Percentiles rank a stretch among this genome's conserved stretches.
These are phyloP conservation scores for Heterodera filipjevi DNA, from an alignment of 2,888 invertebrate species.

Conservation along the genomic window DNA sequence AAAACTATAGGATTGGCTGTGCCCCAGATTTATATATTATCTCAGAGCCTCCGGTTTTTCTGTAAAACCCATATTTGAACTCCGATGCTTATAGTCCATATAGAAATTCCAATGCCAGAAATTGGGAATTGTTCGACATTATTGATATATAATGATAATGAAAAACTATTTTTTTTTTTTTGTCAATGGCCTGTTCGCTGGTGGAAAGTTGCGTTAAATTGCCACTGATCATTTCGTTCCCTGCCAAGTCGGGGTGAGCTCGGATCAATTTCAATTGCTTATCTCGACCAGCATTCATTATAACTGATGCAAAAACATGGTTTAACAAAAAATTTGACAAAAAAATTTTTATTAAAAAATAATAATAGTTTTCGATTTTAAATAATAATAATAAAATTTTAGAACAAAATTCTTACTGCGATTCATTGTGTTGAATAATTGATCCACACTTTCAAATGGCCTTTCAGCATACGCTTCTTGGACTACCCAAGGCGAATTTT, in stretches of 20 bases:
- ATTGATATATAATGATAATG: no score
- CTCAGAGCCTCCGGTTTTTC: no score
- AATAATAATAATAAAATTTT: background rate
- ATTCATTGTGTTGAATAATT: background rate
- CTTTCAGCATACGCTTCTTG: background rate
- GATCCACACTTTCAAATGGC: background rate
- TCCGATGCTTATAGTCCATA: no score
- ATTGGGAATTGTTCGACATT: no score
- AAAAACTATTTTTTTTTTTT: no score
- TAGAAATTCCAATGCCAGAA: no score
- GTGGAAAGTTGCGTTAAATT: background rate
- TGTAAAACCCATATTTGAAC: no score
- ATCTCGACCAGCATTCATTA: constrained; percentile 2
- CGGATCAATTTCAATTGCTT: constrained; percentile 5
- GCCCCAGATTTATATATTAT: no score
- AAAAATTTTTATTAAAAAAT: no score
- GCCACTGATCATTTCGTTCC: background rate
- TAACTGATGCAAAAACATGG: background rate
- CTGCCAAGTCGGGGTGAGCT: background rate
- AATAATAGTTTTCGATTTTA: background rate
- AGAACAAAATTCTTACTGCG: background rate
- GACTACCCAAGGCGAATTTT: constrained; percentile 5
- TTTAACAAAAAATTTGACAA: background rate
- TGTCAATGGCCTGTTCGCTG: constrained; percentile 1
- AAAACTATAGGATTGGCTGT: no score